Evolutionary conservation across 2,888 invertebrate genomes (phyloP).

Genomic region (Rotaria sp.): DNA sequence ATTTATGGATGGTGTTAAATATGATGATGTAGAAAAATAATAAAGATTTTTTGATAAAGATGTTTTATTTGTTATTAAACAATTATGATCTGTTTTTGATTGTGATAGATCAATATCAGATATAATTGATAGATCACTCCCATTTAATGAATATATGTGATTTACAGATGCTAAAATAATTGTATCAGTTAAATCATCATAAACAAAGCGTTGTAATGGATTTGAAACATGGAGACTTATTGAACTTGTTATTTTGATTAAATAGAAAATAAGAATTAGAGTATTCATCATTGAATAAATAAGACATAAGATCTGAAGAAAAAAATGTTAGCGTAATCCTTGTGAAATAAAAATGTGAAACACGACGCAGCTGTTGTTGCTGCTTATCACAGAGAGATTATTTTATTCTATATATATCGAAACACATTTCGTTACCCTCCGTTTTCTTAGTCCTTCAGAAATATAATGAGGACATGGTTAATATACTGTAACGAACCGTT

Average conservation of each 20-base stretch:
- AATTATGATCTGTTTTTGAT: not conserved
- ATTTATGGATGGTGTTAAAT: not conserved
- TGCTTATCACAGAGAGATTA: not conserved
- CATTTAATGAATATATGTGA: conserved; percentile 10
- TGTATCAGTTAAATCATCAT: not conserved
- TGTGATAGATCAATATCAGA: not conserved
- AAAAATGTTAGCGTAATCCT: too few species aligned
- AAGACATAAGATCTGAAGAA: not conserved
- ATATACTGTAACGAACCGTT: too few species aligned
- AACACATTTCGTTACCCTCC: too few species aligned
- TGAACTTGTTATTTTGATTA: not conserved
- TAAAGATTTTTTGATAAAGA: not conserved
- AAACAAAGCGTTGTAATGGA: conserved; percentile 14
- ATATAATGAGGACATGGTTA: too few species aligned
- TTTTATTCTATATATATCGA: too few species aligned
- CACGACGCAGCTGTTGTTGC: too few species aligned
- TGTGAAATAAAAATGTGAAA: too few species aligned
- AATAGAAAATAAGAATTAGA: not conserved
- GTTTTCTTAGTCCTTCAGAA: too few species aligned
- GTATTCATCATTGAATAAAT: not conserved
- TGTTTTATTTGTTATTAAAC: not conserved
- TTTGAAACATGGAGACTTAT: not conserved
- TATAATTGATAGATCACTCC: not conserved
- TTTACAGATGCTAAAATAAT: not conserved
- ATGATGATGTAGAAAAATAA: conserved; percentile 14